These are phyloP conservation scores for Plagiodera versicolora DNA, from an alignment of 2,888 invertebrate species.

Conservation along the genomic window DNA sequence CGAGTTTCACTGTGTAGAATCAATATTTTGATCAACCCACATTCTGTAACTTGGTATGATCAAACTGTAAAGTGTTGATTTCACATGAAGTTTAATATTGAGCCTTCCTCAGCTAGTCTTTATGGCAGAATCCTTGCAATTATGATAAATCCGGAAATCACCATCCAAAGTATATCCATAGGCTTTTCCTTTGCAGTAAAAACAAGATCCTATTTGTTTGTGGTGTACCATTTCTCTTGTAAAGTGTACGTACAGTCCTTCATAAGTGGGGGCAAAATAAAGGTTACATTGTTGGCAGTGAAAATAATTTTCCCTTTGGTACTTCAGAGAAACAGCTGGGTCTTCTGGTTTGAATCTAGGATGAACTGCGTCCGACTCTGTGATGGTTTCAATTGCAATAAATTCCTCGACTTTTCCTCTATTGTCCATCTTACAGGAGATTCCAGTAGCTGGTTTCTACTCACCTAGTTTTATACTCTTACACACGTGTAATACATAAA, in stretches of 20 bases:
- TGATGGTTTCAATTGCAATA: slow-evolving; percentile 14
- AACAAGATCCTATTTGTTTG: slow-evolving; percentile 44
- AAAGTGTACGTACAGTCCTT: slow-evolving; percentile 46
- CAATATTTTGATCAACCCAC: no score
- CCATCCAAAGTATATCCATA: slow-evolving; percentile 45
- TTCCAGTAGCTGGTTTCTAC: no score
- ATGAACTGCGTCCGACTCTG: slow-evolving; percentile 50
- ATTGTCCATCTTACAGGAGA: slow-evolving; percentile 8
- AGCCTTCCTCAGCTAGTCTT: not conserved
- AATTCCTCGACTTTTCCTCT: slow-evolving; percentile 10
- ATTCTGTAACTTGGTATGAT: no score
- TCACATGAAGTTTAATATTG: no score
- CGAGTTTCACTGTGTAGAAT: no score
- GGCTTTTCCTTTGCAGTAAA: slow-evolving; percentile 48
- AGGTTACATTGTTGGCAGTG: slow-evolving; percentile 46
- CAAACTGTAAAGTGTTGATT: no score
- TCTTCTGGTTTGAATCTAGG: slow-evolving; percentile 45
- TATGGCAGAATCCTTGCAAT: slow-evolving; percentile 34
- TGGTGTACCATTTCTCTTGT: slow-evolving; percentile 43
- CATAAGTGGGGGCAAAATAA: slow-evolving; percentile 46
- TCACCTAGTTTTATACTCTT: no score
- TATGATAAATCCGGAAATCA: slow-evolving; percentile 43
- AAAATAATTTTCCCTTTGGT: slow-evolving; percentile 45
- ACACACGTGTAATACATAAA: no score
- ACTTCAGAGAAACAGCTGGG: slow-evolving; percentile 41